Base-by-base conservation (phyloP, 2,113 vertebrate species). In the Mesoclemmys tuberculata region DNA sequence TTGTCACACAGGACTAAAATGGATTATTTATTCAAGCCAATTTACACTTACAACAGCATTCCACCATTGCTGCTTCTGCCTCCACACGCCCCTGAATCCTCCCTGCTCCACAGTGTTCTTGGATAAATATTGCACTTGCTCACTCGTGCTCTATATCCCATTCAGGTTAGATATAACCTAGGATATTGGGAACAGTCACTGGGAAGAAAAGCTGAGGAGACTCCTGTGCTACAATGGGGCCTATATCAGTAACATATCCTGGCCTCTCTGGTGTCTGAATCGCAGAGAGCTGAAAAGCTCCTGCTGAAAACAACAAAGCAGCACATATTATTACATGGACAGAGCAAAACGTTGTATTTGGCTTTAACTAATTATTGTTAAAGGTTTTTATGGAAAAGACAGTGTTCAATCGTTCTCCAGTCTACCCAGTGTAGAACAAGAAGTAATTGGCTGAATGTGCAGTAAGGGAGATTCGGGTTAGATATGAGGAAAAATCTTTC, bases 161-260 rank as follows among this genome's bases (percentile, higher is more conserved):
- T 91, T 80, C 6, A 52, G 92, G 94, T 93, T 88, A 51, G 21
- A 22, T 79, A 92, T 97, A 95, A 97, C 96, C 51, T 16, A 52
- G 97, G 95, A 97, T 97, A 92, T 91, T 93, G 75, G 97, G 54
- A 96, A 95, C 96, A 97, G 96, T 97, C 97, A 96, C 90, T 96
- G 93, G 96, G 96, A 92, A 94, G 91, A 52, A 91, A 96, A 93
- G 81, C 91, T 84, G 89, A 56, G 48, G 94, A 85, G 88, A 61
- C 90, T 92, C 90, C 75, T 96, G 92, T 38, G 27, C 95, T 94
- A 95, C 96, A 97, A 91, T 80, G 84, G 85, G 94, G 90, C 92
- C 96, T 29, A 84, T 64, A 93, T 88, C 77, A 94, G 88, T 48
- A 89, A 74, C 87, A 88, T 82, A 82, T 87, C 93, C 93, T 92